Base-by-base conservation (phyloP, 2,888 invertebrate species). In the Thelaira solivaga region DNA sequence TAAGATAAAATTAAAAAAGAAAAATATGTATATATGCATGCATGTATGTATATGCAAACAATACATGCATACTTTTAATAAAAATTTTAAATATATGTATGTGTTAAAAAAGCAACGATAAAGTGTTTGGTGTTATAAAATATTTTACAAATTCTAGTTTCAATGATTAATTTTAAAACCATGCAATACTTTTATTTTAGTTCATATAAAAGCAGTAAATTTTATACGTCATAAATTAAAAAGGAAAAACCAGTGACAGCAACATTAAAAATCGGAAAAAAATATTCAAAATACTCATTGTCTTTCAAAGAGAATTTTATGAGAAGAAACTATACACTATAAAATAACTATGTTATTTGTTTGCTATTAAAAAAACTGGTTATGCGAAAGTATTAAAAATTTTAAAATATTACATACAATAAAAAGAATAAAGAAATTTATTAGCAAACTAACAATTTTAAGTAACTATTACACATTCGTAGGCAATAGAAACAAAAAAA, bases 111-210 rank as follows among this genome's bases (percentile, higher is more conserved):
- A 64, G 55, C 24, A 72, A 72, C 11, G 47, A 55, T 55, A 11
- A 22, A 64, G 43, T 8, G 22, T 51, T 22, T 10, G 8, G 39
- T 45, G 4, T 29, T 24, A 39, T 47, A 18, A 55, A 55, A 41
- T 57, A 61, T 43, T 26, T 29, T 53, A 62, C 34, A 62, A 45
- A 16, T 57, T 59, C 49, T n/a, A 39, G 36, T 36, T 59, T 39
- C 3, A 29, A 67, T 39, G 34, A 68, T 29, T 24, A 36, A 26
- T 20, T 57, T 16, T 67, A 7, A 34, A 16, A 5, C 22, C 43
- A 24, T 24, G 39, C 41, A 41, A 67, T 36, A 24, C 24, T 24
- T n/a, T 62, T n/a, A n/a, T n/a, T n/a, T 16, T 5, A 7, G n/a
- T 57, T 57, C 24, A 18, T 41, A 29, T 7, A 41, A 57, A 57